Conservation (phyloP, 2,113 vertebrate species). For the Mus pahari region DNA sequence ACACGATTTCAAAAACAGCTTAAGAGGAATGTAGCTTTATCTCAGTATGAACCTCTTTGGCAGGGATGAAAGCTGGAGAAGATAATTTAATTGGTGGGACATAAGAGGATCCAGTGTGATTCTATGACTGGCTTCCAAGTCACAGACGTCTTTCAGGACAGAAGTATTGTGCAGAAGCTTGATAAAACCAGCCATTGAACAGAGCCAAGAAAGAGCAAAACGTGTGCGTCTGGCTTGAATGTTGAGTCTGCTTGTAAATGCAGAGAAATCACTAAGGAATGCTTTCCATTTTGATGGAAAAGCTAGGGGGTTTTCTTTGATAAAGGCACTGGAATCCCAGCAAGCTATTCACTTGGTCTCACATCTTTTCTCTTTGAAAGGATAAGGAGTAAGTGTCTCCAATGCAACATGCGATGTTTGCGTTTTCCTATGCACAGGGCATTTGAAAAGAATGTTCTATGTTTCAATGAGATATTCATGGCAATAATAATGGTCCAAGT, state of each 20-base stretch:
- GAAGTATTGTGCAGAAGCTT: constrained; percentile 66
- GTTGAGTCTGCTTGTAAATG: constrained; percentile 52
- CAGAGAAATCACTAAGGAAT: constrained; percentile 47
- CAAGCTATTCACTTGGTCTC: constrained; percentile 7
- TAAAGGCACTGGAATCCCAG: constrained; percentile 61
- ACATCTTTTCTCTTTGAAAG: constrained; percentile 45
- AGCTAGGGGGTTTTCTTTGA: constrained; percentile 33
- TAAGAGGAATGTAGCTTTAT: constrained; percentile 76
- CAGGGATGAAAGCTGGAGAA: constrained; percentile 74
- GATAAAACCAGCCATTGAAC: constrained; percentile 62
- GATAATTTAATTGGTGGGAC: constrained; percentile 82
- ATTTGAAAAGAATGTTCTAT: constrained; percentile 55
- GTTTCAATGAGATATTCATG: constrained; percentile 40
- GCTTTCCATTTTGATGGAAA: constrained; percentile 63
- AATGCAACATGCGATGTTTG: constrained; percentile 23
- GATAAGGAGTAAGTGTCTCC: background rate
- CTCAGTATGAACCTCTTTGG: constrained; percentile 77
- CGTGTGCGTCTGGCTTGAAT: constrained; percentile 47
- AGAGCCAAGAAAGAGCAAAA: constrained; percentile 72
- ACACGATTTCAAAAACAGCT: constrained; percentile 66
- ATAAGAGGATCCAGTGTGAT: constrained; percentile 72
- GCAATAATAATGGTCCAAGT: constrained; percentile 38
- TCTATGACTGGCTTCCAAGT: constrained; percentile 77
- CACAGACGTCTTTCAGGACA: constrained; percentile 69
- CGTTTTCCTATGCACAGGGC: constrained; percentile 44